Base-by-base conservation (phyloP, 1,140 invertebrate species). In the Octopus bimaculoides region DNA sequence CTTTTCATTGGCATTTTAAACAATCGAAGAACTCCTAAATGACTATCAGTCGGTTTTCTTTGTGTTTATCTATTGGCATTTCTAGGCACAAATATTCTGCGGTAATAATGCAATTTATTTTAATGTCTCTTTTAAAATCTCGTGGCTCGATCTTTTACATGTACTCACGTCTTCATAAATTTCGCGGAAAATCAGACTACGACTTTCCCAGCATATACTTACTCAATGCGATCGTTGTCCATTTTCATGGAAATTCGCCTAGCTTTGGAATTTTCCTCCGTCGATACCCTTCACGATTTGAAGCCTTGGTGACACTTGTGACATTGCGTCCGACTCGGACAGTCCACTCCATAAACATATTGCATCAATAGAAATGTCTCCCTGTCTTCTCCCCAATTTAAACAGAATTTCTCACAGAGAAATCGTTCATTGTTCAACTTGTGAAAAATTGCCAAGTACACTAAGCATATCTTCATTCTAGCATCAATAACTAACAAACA, bases 391-490 rank as follows among this genome's bases (percentile, higher is more conserved):
- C 61, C 61, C 61, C 9, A 66, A 10, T 66, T 9, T 9, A 66
- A 66, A 66, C 61, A 66, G 61, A 66, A 66, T 66, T 66, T 66
- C 61, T 10, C 61, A 66, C 61, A 66, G n/a, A 66, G n/a, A n/a
- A n/a, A 66, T 66, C 61, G 9, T 66, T 66, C 61, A 66, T 66
- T 66, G 61, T 66, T 66, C 61, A 66, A 66, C 61, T n/a, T 66
- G 61, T n/a, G 61, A 66, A 9, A 66, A 66, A 66, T 66, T n/a
- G 61, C 61, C 61, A 66, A 66, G 61, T 66, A n/a, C 61, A 66
- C 61, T 66, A 66, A 66, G n/a, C 61, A 66, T 66, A 66, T n/a
- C 9, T 66, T 66, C 61, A 66, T n/a, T 66, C 61, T 66, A 66
- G 61, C 61, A 66, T 66, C 61, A n/a, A 66, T n/a, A n/a, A 66